phyloP scores from a whole-genome alignment of 2,888 invertebrate species.

The Urechis unicinctus region DNA sequence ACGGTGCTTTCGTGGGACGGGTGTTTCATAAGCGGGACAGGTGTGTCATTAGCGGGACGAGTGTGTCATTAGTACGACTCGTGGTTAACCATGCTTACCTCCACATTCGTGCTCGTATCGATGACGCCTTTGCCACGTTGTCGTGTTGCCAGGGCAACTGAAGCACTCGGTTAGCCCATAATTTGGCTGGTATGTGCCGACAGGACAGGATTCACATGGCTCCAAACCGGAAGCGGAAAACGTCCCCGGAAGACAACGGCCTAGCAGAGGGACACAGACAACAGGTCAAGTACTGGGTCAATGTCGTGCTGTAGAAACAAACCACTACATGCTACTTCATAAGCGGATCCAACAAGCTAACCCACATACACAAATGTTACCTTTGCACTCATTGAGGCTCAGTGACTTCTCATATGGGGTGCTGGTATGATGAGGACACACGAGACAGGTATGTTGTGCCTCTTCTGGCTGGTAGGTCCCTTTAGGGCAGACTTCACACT shows the following conservation, averaged over 20 bases:
- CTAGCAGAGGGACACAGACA: constrained; percentile 24
- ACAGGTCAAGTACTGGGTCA: not conserved
- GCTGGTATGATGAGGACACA: constrained; percentile 58
- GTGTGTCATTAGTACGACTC: too few species aligned
- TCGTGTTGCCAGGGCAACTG: constrained; percentile 43
- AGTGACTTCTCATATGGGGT: constrained; percentile 54
- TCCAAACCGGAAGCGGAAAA: constrained; percentile 50
- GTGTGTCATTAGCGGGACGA: too few species aligned
- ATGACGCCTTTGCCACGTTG: constrained; percentile 49
- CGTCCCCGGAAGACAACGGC: constrained; percentile 51
- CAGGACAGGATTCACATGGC: constrained; percentile 50
- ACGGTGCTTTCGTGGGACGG: too few species aligned
- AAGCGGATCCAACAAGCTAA: not conserved
- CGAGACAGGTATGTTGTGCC: constrained; percentile 56
- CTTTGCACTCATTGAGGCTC: constrained; percentile 49
- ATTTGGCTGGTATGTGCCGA: constrained; percentile 46
- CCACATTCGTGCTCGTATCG: constrained; percentile 54
- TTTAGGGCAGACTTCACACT: constrained; percentile 59
- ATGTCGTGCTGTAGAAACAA: not conserved
- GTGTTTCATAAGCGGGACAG: too few species aligned
- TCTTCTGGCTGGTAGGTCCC: constrained; percentile 59
- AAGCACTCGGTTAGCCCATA: constrained; percentile 46
- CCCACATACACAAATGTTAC: constrained; percentile 29
- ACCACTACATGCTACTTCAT: not conserved
- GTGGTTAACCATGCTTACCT: too few species aligned